Evolutionary conservation across 2,888 invertebrate species (phyloP).

Genomic region (Deroplatys truncata): DNA sequence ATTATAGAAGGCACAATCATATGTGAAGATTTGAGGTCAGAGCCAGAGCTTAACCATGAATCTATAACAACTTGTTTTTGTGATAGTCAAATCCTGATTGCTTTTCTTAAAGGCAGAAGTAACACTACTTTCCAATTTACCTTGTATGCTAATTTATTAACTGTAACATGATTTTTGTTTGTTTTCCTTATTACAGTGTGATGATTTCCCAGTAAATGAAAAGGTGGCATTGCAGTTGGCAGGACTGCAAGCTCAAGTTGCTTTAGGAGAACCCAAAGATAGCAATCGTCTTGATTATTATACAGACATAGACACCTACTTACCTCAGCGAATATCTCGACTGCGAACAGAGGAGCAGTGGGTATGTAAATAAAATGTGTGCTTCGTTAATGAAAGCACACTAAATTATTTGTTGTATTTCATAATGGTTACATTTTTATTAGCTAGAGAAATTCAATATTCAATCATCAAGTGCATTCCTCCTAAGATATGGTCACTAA

Average conservation of each 20-base stretch:
- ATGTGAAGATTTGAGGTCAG: too few relatives aligned
- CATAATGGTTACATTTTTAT: too few relatives aligned
- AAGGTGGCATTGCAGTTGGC: slow-evolving; percentile 91
- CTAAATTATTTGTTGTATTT: not conserved
- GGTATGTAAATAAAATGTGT: slow-evolving; percentile 48
- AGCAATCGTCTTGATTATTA: slow-evolving; percentile 80
- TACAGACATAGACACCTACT: slow-evolving; percentile 83
- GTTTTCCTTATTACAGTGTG: slow-evolving; percentile 55
- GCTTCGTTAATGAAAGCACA: not conserved
- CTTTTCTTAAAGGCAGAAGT: too few relatives aligned
- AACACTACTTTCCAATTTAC: not conserved
- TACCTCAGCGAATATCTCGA: slow-evolving; percentile 77
- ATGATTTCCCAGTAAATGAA: slow-evolving; percentile 92
- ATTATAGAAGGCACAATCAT: too few relatives aligned
- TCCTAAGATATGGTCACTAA: too few relatives aligned
- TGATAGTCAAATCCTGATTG: too few relatives aligned
- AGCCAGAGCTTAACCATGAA: too few relatives aligned
- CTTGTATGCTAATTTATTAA: not conserved
- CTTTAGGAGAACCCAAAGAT: slow-evolving; percentile 80
- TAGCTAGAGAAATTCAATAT: too few relatives aligned
- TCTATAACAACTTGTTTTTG: too few relatives aligned
- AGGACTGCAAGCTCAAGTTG: slow-evolving; percentile 90
- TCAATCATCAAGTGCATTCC: too few relatives aligned
- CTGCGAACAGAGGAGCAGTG: slow-evolving; percentile 78
- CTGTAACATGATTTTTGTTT: too few relatives aligned